phyloP scores from a whole-genome alignment of 2,888 invertebrate genomes.

The Cantharis rustica region DNA sequence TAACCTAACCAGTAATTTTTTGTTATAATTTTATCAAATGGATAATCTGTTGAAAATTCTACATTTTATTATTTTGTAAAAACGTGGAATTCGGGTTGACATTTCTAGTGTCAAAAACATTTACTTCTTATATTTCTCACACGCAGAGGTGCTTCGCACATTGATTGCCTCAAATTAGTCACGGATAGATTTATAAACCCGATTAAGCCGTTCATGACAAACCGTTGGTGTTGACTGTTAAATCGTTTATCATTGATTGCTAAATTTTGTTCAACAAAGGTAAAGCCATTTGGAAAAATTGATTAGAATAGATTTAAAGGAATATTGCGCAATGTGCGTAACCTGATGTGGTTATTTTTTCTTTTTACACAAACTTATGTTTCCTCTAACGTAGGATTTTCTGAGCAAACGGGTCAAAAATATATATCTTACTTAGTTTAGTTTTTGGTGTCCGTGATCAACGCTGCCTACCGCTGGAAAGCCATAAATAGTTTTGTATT shows the following conservation, averaged over 20 bases:
- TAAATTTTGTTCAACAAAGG: slow-evolving; percentile 1
- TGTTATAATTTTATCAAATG: background rate
- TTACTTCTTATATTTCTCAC: slow-evolving; percentile 5
- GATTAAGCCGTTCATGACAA: slow-evolving; percentile 22
- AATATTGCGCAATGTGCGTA: background rate
- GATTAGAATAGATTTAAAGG: background rate
- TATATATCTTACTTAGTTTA: background rate
- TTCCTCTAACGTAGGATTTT: background rate
- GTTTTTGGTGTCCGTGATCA: background rate
- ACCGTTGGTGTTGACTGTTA: slow-evolving; percentile 17
- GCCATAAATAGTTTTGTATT: background rate
- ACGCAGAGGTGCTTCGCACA: slow-evolving; percentile 15
- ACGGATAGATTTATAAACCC: slow-evolving; percentile 4
- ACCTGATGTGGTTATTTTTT: background rate
- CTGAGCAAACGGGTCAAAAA: background rate
- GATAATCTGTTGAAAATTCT: background rate
- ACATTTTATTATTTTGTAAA: background rate
- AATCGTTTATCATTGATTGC: slow-evolving; percentile 12
- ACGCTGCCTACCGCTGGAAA: background rate
- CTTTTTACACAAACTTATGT: background rate
- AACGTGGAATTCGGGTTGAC: slow-evolving; percentile 1
- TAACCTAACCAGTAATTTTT: background rate
- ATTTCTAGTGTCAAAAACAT: background rate
- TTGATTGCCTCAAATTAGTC: slow-evolving; percentile 19
- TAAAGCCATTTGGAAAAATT: background rate